Percentiles rank a stretch among this genome's conserved stretches.
These are phyloP conservation scores for Potamarius usumacintae DNA, from an alignment of 2,113 vertebrate species.

Conservation along the genomic window DNA sequence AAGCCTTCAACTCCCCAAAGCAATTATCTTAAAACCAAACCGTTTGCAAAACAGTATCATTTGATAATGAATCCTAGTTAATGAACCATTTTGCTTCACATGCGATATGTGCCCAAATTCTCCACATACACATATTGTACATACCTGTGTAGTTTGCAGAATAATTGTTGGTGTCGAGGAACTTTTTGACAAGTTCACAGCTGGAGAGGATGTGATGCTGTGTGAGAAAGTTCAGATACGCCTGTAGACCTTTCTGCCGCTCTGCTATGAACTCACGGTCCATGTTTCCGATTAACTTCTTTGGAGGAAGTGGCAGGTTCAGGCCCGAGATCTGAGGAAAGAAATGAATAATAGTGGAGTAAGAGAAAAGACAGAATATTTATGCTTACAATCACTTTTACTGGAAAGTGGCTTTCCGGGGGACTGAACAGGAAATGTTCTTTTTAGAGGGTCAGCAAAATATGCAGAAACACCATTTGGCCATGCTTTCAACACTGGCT, in stretches of 20 bases:
- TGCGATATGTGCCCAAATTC: neutral
- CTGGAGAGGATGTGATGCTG: conserved; percentile 86
- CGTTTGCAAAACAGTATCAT: neutral
- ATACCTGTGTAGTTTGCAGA: conserved; percentile 76
- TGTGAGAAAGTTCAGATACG: conserved; percentile 91
- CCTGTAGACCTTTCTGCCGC: conserved; percentile 92
- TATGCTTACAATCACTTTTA: conserved; percentile 12
- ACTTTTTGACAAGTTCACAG: conserved; percentile 90
- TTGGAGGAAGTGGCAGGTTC: conserved; percentile 91
- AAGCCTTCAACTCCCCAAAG: neutral
- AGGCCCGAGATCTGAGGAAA: conserved; percentile 83
- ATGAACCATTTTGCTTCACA: neutral
- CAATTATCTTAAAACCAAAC: neutral
- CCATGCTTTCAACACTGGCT: neutral
- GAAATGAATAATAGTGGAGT: neutral
- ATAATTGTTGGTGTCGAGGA: conserved; percentile 94
- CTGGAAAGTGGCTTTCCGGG: conserved; percentile 10
- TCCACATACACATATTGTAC: neutral
- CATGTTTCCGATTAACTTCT: conserved; percentile 97
- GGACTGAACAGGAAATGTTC: conserved; percentile 48
- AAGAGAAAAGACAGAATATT: neutral
- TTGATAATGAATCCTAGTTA: neutral
- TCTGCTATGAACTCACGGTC: conserved; percentile 96
- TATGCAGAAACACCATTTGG: neutral
- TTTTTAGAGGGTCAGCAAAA: conserved; percentile 60